phyloP scores from a whole-genome alignment of 2,113 vertebrate species.

The Oceanites oceanicus region DNA sequence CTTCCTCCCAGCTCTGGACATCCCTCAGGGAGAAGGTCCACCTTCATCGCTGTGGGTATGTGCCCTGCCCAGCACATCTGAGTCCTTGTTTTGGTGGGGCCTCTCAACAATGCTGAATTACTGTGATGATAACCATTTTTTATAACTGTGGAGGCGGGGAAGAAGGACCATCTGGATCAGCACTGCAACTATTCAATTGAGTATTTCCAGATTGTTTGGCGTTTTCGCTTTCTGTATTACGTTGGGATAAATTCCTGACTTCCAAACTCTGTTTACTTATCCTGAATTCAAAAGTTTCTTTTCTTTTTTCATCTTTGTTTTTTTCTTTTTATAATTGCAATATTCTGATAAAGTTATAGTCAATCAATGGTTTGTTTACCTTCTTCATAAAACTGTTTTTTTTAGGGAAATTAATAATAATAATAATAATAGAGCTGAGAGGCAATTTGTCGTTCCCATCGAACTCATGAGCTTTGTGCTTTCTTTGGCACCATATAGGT shows the following conservation, averaged over 20 bases:
- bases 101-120: background rate
- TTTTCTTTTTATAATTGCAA: background rate
- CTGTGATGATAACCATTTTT: background rate
- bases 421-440: background rate
- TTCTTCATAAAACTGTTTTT: background rate
- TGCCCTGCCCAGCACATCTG: background rate
- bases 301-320: background rate
- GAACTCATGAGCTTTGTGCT: background rate
- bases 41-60: background rate
- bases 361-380: background rate
- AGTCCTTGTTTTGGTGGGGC: background rate
- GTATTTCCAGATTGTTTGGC: slow-evolving; percentile 22
- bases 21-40: background rate
- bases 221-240: background rate
- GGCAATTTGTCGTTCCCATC: background rate
- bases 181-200: background rate
- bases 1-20: background rate
- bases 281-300: background rate
- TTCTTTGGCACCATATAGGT: background rate
- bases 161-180: background rate
- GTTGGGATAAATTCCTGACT: background rate
- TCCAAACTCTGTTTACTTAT: background rate
- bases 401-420: background rate
- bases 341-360: background rate
- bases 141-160: background rate